Conservation (phyloP, 1,140 invertebrate genomes). For the Drosophila malerkotliana region DNA sequence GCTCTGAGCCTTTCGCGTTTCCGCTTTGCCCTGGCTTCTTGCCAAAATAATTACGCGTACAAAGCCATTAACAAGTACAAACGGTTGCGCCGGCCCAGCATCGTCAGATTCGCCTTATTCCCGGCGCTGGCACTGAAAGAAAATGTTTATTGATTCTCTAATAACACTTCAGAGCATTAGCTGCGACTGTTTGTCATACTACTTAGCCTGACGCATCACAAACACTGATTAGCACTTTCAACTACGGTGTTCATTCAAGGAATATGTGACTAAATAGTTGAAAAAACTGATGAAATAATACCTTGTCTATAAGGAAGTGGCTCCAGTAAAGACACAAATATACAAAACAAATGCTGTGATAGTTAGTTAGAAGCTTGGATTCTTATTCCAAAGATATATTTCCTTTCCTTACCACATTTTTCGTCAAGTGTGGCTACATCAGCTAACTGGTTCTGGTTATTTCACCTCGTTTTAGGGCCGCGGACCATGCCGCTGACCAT, state of each 20-base stretch:
- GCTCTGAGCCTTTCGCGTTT: constrained; percentile 54
- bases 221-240: constrained; percentile 2
- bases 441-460: constrained; percentile 61
- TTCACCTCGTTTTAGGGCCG: constrained; percentile 50
- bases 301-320: neutral
- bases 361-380: too few species aligned
- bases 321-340: neutral
- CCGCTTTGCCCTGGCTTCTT: constrained; percentile 74
- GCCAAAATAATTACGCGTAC: constrained; percentile 82
- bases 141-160: neutral
- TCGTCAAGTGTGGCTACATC: constrained; percentile 9
- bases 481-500: constrained; percentile 36
- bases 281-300: neutral
- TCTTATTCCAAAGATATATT: too few species aligned
- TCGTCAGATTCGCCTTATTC: constrained; percentile 17
- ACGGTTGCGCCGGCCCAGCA: constrained; percentile 68
- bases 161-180: neutral
- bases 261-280: neutral
- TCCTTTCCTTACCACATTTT: neutral
- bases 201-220: constrained; percentile 1
- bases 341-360: too few species aligned
- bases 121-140: constrained; percentile 7
- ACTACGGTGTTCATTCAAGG: neutral
- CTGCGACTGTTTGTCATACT: neutral
- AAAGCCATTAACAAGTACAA: constrained; percentile 82